phyloP scores from a whole-genome alignment of 2,888 invertebrate genomes.

The Pandemis heparana region DNA sequence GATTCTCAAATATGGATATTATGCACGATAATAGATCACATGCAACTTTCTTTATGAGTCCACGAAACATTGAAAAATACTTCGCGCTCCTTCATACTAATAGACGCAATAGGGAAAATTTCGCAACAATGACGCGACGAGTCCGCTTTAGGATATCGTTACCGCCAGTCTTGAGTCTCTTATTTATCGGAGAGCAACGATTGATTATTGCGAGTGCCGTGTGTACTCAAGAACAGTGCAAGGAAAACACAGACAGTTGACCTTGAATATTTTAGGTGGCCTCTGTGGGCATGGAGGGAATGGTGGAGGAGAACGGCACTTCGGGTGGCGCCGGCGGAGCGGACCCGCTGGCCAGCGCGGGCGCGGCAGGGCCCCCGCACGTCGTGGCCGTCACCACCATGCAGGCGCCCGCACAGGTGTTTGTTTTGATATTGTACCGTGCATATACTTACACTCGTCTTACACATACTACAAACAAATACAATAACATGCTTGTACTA shows the following conservation, averaged over 20 bases:
- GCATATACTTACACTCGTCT: neutral
- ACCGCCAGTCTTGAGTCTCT: slow-evolving; percentile 59
- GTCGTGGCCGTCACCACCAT: slow-evolving; percentile 89
- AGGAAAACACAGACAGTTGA: slow-evolving; percentile 80
- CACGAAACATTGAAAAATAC: slow-evolving; percentile 58
- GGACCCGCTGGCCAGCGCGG: slow-evolving; percentile 69
- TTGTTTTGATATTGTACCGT: slow-evolving; percentile 54
- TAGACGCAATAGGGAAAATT: slow-evolving; percentile 80
- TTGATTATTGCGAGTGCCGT: slow-evolving; percentile 56
- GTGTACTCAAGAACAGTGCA: slow-evolving; percentile 60
- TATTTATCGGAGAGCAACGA: slow-evolving; percentile 56
- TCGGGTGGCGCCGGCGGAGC: slow-evolving; percentile 72
- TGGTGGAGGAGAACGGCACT: slow-evolving; percentile 95
- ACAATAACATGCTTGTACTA: slow-evolving; percentile 13
- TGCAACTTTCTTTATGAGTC: slow-evolving; percentile 57
- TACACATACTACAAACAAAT: slow-evolving; percentile 14
- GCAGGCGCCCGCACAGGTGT: slow-evolving; percentile 92
- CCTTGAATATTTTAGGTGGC: slow-evolving; percentile 89
- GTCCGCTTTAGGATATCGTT: slow-evolving; percentile 69
- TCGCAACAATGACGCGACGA: slow-evolving; percentile 75
- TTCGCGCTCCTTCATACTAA: slow-evolving; percentile 63
- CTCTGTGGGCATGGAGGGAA: slow-evolving; percentile 92
- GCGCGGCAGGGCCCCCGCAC: slow-evolving; percentile 69
- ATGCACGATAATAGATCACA: slow-evolving; percentile 58
- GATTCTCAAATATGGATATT: slow-evolving; percentile 78